phyloP scores from a whole-genome alignment of 2,113 vertebrate genomes.

The Mustelus asterias region DNA sequence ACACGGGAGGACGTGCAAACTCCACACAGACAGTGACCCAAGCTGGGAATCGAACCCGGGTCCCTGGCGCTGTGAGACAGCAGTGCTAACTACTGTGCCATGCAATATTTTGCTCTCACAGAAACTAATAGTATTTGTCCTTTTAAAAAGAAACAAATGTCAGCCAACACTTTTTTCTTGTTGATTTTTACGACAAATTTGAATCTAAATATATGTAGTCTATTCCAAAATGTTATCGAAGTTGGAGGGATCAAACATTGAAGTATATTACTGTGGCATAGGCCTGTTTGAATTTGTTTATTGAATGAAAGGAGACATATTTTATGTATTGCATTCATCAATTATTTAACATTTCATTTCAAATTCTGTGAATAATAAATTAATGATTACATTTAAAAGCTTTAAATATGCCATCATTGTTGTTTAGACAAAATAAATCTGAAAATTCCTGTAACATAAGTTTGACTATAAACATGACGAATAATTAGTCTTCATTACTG shows the following conservation, averaged over 20 bases:
- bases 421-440: background rate
- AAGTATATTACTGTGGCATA: background rate
- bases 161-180: background rate
- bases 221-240: background rate
- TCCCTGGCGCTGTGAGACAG: no score
- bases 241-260: background rate
- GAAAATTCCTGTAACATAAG: background rate
- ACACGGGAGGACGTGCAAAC: no score
- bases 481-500: background rate
- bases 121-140: background rate
- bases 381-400: slow-evolving; percentile 8
- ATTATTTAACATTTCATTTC: slow-evolving; percentile 21
- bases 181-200: background rate
- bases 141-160: no score
- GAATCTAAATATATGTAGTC: background rate
- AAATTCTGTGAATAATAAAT: slow-evolving; percentile 11
- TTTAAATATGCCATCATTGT: background rate
- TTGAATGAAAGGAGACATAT: background rate
- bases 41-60: no score
- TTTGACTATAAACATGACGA: background rate
- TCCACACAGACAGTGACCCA: no score
- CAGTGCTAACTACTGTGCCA: no score
- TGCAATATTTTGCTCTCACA: no score
- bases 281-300: background rate
- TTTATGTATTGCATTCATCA: background rate